A percentile compares a stretch with the other conserved stretches of the same genome.
Evolutionary conservation across 2,113 vertebrate genomes (phyloP).

Genomic region (Forbesichthys papilliferus): DNA sequence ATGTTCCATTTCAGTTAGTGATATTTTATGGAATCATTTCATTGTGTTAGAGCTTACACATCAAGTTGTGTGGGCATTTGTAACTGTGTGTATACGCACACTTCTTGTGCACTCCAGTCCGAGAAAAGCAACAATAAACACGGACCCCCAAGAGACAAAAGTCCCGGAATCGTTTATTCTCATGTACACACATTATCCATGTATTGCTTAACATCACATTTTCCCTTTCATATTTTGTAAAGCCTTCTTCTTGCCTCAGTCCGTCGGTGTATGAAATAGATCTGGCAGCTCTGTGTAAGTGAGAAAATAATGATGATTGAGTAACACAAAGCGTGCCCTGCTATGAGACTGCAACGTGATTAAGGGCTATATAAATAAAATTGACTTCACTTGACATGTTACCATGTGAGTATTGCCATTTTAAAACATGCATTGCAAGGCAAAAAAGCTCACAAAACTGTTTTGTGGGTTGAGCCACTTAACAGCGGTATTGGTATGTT

Average conservation of each 20-base stretch:
- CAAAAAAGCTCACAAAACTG: neutral
- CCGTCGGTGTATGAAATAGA: too few species aligned
- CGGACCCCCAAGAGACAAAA: conserved; percentile 33
- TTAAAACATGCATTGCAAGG: neutral
- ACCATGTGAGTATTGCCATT: neutral
- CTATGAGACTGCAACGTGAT: neutral
- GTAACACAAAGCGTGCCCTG: neutral
- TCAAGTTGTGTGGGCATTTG: conserved; percentile 34
- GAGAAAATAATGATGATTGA: neutral
- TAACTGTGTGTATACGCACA: conserved; percentile 55
- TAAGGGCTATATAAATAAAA: too few species aligned
- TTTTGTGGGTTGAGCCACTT: neutral
- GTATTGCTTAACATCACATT: neutral
- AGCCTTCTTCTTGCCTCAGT: neutral
- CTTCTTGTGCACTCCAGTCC: conserved; percentile 33
- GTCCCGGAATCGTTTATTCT: conserved; percentile 11
- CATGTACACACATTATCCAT: neutral
- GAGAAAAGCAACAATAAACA: conserved; percentile 59
- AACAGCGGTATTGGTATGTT: neutral
- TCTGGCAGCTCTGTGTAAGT: neutral
- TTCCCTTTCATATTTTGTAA: neutral
- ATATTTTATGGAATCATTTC: too few species aligned
- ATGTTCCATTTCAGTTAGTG: too few species aligned
- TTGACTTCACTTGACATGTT: neutral
- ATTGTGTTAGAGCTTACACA: conserved; percentile 19